Evolutionary conservation across 2,888 invertebrate species (phyloP).

Genomic region (Xestoiulus laeticollis): DNA sequence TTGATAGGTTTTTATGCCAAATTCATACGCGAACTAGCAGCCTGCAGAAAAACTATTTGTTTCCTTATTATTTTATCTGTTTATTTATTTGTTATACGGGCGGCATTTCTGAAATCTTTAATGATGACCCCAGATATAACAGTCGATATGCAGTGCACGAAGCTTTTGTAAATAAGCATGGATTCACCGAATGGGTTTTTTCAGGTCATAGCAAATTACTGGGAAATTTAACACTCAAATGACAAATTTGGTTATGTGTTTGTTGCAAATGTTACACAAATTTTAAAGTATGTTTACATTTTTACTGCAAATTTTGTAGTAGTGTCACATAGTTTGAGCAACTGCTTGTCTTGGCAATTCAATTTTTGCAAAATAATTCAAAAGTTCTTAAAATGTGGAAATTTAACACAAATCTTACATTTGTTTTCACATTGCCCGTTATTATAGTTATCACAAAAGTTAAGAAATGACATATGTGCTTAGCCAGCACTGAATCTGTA

Average conservation of each 20-base stretch:
- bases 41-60: neutral
- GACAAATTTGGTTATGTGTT: neutral
- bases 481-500: no score
- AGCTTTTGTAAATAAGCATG: neutral
- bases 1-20: neutral
- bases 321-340: no score
- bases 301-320: no score
- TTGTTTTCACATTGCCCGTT: no score
- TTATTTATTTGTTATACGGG: neutral
- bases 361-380: no score
- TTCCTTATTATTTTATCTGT: conserved; percentile 1
- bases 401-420: no score
- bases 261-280: neutral
- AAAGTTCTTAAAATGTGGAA: no score
- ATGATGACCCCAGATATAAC: neutral
- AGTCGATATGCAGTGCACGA: neutral
- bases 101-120: neutral
- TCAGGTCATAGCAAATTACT: neutral
- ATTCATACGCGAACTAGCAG: neutral
- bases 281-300: neutral
- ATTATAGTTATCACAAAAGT: no score
- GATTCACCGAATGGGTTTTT: neutral
- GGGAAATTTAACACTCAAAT: neutral
- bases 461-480: no score
- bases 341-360: no score